Evolutionary conservation across 2,797 vertebrate genomes (phyloP).

Genomic region (Ctenopoma kingsleyae): DNA sequence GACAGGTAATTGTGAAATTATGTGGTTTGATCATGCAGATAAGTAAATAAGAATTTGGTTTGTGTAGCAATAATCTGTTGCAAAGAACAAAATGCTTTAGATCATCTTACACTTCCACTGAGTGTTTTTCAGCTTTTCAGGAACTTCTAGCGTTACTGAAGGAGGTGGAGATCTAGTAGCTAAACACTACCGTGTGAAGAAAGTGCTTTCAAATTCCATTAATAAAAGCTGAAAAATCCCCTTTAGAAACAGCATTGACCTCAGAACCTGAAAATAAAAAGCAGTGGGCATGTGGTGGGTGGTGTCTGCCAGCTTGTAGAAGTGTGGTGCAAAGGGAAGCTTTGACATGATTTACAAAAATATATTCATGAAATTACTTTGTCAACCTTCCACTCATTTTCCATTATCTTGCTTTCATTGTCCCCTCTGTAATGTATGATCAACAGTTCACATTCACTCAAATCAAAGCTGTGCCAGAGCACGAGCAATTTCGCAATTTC

Average conservation of each 20-base stretch:
- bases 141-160: constrained; percentile 14
- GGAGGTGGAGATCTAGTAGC: constrained; percentile 15
- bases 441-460: constrained; percentile 35
- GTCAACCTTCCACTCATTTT: not conserved
- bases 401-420: constrained; percentile 5
- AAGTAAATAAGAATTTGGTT: not conserved
- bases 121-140: constrained; percentile 4
- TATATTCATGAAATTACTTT: not conserved
- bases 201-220: constrained; percentile 28
- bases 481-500: constrained; percentile 59
- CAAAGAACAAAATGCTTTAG: not conserved
- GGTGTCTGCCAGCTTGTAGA: constrained; percentile 8
- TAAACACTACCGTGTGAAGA: constrained; percentile 36
- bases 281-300: constrained; percentile 14
- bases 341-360: constrained; percentile 19
- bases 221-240: constrained; percentile 30
- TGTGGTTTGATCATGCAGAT: not conserved
- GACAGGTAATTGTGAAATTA: not conserved
- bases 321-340: not conserved
- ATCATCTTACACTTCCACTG: not conserved
- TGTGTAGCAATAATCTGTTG: not conserved
- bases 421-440: constrained; percentile 16
- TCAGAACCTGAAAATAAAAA: constrained; percentile 27
- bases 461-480: constrained; percentile 29
- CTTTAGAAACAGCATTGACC: constrained; percentile 17